Conservation (phyloP, 2,888 invertebrate genomes). For the Slavum lentiscoides region DNA sequence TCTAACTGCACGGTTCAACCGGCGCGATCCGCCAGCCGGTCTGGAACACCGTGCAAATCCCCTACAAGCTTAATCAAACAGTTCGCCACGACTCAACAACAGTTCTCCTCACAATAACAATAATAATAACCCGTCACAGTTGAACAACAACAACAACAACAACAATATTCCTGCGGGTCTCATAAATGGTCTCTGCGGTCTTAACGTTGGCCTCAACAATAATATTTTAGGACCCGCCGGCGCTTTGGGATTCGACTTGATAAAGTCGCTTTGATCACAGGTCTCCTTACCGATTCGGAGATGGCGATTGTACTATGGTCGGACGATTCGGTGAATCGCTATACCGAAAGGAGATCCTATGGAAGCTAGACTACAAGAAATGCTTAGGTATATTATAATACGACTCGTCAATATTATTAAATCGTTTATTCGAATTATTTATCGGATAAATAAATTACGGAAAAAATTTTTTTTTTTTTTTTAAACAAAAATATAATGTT, state of each 20-base stretch:
- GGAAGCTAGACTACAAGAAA: conserved; percentile 90
- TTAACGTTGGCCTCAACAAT: conserved; percentile 58
- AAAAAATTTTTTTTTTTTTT: too few species aligned
- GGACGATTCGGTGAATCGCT: conserved; percentile 82
- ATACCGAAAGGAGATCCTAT: conserved; percentile 80
- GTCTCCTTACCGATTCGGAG: conserved; percentile 80
- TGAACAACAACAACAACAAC: conserved; percentile 61
- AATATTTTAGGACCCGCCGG: conserved; percentile 55
- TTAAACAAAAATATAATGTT: too few species aligned
- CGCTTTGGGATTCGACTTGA: conserved; percentile 59
- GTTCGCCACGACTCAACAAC: conserved; percentile 58
- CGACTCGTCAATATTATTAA: too few species aligned
- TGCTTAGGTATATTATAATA: conserved; percentile 69
- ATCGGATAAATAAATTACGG: not conserved
- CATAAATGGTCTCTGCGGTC: conserved; percentile 60
- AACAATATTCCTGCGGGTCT: conserved; percentile 62
- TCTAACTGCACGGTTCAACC: conserved; percentile 34
- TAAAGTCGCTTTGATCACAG: conserved; percentile 76
- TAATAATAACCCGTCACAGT: conserved; percentile 60
- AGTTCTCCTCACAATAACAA: conserved; percentile 58
- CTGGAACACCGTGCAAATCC: conserved; percentile 55
- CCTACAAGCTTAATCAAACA: conserved; percentile 58
- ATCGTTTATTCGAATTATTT: not conserved
- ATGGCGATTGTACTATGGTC: conserved; percentile 82
- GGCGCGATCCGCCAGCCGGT: conserved; percentile 48